Percentiles rank a stretch among this genome's conserved stretches.
Conservation (phyloP, 2,113 vertebrate species). For the Aramus guarauna region DNA sequence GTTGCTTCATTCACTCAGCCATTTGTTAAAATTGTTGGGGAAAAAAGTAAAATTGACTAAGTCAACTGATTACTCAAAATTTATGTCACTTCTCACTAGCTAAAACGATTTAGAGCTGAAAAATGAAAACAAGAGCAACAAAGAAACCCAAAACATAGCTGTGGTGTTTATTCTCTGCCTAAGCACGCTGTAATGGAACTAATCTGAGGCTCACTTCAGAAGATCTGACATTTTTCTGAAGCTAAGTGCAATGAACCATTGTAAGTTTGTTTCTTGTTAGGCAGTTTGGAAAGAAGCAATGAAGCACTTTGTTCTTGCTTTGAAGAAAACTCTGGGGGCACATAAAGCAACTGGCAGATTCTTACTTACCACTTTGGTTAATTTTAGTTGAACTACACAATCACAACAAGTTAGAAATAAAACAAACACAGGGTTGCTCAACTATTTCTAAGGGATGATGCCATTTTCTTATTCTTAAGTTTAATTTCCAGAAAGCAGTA, state of each 20-base stretch:
- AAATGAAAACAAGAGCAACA: neutral
- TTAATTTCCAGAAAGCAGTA: neutral
- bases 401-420: neutral
- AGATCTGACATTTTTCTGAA: slow-evolving; percentile 13
- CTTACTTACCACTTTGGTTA: neutral
- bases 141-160: neutral
- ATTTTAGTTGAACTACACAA: slow-evolving; percentile 4
- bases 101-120: neutral
- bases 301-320: slow-evolving; percentile 27
- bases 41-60: neutral
- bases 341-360: neutral
- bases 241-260: slow-evolving; percentile 34
- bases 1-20: neutral
- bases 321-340: neutral
- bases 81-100: neutral
- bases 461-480: neutral
- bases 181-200: neutral
- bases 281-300: neutral
- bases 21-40: neutral
- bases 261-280: slow-evolving; percentile 27
- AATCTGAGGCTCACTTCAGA: slow-evolving; percentile 24
- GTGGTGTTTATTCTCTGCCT: neutral
- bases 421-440: neutral
- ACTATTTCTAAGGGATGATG: neutral
- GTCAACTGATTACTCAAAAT: neutral